Evolutionary conservation across 2,797 vertebrate species (phyloP).

Genomic region (Clarias pachynema): DNA sequence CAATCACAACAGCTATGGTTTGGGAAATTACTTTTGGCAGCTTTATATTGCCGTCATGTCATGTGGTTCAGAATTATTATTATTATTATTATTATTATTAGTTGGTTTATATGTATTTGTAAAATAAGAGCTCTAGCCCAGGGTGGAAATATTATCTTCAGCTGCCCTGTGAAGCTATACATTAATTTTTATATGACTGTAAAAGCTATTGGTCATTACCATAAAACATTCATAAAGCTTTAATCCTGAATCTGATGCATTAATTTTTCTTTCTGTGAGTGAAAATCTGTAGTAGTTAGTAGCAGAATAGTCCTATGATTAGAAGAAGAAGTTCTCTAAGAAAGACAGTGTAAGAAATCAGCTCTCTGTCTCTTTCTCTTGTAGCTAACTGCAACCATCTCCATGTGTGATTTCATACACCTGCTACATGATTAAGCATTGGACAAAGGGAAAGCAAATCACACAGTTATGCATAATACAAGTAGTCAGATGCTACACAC

Average conservation of each 20-base stretch:
- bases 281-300: background rate
- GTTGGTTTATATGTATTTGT: constrained; percentile 79
- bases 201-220: constrained; percentile 74
- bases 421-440: too few relatives aligned
- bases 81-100: constrained; percentile 43
- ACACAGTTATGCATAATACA: too few relatives aligned
- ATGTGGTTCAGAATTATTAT: constrained; percentile 62
- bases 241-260: constrained; percentile 2
- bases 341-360: too few relatives aligned
- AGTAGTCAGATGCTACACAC: too few relatives aligned
- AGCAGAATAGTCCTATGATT: background rate
- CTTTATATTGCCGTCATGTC: constrained; percentile 65
- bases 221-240: constrained; percentile 73
- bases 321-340: background rate
- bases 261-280: background rate
- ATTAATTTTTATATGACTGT: constrained; percentile 78
- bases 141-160: constrained; percentile 70
- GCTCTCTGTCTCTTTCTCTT: too few relatives aligned
- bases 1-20: constrained; percentile 65
- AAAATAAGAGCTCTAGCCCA: constrained; percentile 71
- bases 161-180: constrained; percentile 67
- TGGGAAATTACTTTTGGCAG: constrained; percentile 69
- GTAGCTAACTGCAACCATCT: too few relatives aligned
- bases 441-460: too few relatives aligned
- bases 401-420: too few relatives aligned